A percentile compares a stretch with the other conserved stretches of the same genome.
Evolutionary conservation across 2,797 vertebrate species (phyloP).

Genomic region (Balearica regulorum): DNA sequence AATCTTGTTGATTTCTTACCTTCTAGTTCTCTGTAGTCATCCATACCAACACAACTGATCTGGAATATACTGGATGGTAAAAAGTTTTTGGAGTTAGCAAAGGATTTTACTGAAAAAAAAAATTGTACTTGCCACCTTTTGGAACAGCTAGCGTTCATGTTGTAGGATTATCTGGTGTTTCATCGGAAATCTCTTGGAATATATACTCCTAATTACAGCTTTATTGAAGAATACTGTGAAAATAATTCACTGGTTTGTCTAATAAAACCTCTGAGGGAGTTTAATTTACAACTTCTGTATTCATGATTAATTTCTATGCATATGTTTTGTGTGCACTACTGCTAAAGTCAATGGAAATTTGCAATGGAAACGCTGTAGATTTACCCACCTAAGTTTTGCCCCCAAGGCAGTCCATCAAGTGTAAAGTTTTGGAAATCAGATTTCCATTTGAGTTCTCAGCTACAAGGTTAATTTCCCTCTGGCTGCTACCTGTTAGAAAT

Average conservation of each 20-base stretch:
- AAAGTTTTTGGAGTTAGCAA: not conserved
- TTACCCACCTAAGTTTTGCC: not conserved
- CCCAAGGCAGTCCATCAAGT: not conserved
- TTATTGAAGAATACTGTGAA: not conserved
- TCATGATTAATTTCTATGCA: conserved; percentile 10
- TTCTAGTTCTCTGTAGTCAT: not conserved
- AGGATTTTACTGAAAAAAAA: not conserved
- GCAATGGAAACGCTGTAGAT: not conserved
- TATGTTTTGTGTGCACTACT: not conserved
- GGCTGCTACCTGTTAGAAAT: not conserved
- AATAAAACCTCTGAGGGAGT: not conserved
- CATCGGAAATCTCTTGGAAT: not conserved
- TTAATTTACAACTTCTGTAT: not conserved
- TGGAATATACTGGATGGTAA: not conserved
- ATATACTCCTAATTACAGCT: not conserved
- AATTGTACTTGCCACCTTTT: not conserved
- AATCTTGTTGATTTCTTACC: conserved; percentile 22
- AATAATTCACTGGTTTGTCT: conserved; percentile 23
- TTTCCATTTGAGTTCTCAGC: not conserved
- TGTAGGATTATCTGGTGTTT: not conserved
- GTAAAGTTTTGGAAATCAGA: not conserved
- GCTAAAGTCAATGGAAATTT: not conserved
- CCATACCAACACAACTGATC: not conserved
- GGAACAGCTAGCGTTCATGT: not conserved
- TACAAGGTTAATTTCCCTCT: conserved; percentile 15